Evolutionary conservation across 1,140 invertebrate genomes (phyloP), one percentile per base, ranked within the genome.

Genomic region (Ceratina japonica): DNA sequence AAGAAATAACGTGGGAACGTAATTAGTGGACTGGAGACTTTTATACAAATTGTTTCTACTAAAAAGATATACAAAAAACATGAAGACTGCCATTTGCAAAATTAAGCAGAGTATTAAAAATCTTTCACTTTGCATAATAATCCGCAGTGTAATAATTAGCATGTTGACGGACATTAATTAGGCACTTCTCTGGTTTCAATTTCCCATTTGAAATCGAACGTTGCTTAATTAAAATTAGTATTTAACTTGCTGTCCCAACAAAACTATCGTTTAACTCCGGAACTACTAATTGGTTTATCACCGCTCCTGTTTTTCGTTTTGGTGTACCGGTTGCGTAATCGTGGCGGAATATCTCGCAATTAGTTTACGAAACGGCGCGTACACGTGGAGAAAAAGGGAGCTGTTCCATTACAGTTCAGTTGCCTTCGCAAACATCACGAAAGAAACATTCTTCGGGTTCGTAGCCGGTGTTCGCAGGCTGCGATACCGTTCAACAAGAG

Each of bases 391-490:
- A 54, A n/a, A 27, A 10, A 54, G 27, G 7, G 22, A 22, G 15
- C 49, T 62, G 65, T 71, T 74, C 24, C 63, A 54, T 79, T 78
- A 65, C 70, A 62, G 52, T 66, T 82, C 70, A 20, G 49, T 79
- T 79, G 22, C 8, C 52, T 18, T 56, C 16, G 12, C 49, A 75
- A 70, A 71, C 70, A 44, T 27, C 37, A 66, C 4, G 7, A 70
- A 58, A 54, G 13, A 44, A 65, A 69, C 65, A 61, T 82, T 82
- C 24, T 16, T 69, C 2, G 15, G 22, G 62, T 44, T 20, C 51
- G 27, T 52, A 7, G 13, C 7, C 8, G 13, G n/a, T 49, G n/a
- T 51, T 58, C n/a, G 13, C 58, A 18, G n/a, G 37, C 18, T 24
- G 51, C 27, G 31, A 62, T 58, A 66, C 16, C n/a, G 49, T 44